Conservation (phyloP, 2,888 invertebrate species). For the Punctoribates punctum region DNA sequence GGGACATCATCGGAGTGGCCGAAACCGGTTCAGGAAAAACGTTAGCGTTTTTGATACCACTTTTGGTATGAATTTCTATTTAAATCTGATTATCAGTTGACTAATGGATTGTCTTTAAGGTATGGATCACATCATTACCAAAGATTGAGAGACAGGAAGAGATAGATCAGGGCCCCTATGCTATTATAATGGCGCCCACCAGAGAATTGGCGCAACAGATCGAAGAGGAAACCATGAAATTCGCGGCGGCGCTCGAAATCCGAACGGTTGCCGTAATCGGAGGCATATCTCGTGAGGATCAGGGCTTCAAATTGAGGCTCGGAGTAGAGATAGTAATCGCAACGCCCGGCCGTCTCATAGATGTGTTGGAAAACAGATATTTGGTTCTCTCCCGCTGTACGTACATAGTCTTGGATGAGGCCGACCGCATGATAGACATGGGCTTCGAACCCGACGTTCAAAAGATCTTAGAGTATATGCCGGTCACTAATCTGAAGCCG, state of each 20-base stretch:
- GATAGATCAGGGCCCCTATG: constrained; percentile 80
- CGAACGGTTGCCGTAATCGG: constrained; percentile 97
- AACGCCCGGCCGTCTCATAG: constrained; percentile 97
- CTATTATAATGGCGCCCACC: constrained; percentile 98
- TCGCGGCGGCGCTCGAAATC: constrained; percentile 86
- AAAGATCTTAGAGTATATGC: constrained; percentile 95
- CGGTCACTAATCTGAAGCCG: constrained; percentile 95
- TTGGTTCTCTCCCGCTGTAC: constrained; percentile 95
- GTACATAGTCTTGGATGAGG: constrained; percentile 78
- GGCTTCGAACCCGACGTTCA: constrained; percentile 96
- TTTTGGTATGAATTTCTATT: constrained; percentile 62
- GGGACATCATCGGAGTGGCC: constrained; percentile 95
- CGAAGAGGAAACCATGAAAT: constrained; percentile 97
- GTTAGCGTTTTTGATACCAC: constrained; percentile 91
- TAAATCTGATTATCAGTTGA: too few relatives aligned
- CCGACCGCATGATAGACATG: constrained; percentile 99
- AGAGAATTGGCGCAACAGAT: constrained; percentile 99
- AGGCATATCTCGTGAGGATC: constrained; percentile 82
- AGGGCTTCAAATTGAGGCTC: constrained; percentile 90
- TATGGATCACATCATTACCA: constrained; percentile 94
- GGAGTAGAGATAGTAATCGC: constrained; percentile 99
- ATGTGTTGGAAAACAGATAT: constrained; percentile 96
- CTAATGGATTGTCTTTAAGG: too few relatives aligned
- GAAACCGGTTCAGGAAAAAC: constrained; percentile 99
- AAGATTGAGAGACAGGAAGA: constrained; percentile 74